Evolutionary conservation across 2,888 invertebrate species (phyloP).

Genomic region (Creontiades dilutus): DNA sequence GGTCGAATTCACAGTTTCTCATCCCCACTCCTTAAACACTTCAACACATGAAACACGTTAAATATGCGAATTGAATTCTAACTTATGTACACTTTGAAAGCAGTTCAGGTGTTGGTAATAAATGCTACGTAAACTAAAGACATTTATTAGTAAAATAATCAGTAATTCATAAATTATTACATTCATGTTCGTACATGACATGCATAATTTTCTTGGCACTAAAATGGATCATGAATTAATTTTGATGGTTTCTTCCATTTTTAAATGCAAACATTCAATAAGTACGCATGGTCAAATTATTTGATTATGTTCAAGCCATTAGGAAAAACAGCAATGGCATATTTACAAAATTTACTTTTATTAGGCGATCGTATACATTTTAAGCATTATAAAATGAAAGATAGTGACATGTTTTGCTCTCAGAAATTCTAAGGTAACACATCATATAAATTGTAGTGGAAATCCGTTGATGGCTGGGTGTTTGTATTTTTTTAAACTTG

Average conservation of each 20-base stretch:
- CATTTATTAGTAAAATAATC: constrained; percentile 66
- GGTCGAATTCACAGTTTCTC: too few relatives aligned
- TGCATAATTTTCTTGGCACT: constrained; percentile 65
- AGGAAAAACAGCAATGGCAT: constrained; percentile 46
- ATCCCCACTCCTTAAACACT: too few relatives aligned
- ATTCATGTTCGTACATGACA: constrained; percentile 34
- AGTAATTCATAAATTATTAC: constrained; percentile 45
- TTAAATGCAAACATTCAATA: constrained; percentile 58
- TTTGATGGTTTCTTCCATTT: constrained; percentile 42
- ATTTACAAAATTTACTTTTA: constrained; percentile 54
- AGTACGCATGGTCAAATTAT: constrained; percentile 42
- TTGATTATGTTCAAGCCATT: constrained; percentile 43
- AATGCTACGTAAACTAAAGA: constrained; percentile 28
- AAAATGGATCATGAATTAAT: constrained; percentile 48
- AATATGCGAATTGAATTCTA: too few relatives aligned
- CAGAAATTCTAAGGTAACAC: too few relatives aligned
- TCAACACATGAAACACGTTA: too few relatives aligned
- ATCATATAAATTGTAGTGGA: too few relatives aligned
- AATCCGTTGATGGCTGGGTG: too few relatives aligned
- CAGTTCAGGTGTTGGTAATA: too few relatives aligned
- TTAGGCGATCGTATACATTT: constrained; percentile 62
- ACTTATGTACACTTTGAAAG: too few relatives aligned
- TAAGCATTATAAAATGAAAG: constrained; percentile 41
- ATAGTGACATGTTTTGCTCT: too few relatives aligned
- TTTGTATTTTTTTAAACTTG: too few relatives aligned